phyloP scores from a whole-genome alignment of 64 coral and sea anemone species.

The Montipora cactus region DNA sequence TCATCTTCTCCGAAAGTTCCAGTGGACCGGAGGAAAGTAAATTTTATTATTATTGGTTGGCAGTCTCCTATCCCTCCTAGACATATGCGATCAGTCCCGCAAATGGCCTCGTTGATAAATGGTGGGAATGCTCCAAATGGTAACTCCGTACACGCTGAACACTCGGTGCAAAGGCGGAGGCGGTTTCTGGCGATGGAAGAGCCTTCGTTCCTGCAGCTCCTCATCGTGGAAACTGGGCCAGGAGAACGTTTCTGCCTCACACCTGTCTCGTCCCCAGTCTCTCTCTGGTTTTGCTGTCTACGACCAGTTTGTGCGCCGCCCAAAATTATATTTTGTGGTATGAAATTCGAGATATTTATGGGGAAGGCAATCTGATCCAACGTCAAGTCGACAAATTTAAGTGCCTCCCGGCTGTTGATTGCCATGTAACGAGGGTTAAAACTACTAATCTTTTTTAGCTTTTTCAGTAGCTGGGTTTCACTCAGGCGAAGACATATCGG shows the following conservation, averaged over 20 bases:
- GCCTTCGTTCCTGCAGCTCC: not conserved
- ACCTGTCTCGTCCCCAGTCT: not conserved
- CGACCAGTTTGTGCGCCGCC: not conserved
- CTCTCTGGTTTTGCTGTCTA: not conserved
- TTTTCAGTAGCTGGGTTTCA: slow-evolving; percentile 3
- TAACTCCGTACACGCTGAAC: not conserved
- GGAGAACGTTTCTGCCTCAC: not conserved
- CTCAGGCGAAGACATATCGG: slow-evolving; percentile 27
- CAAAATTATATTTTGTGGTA: not conserved
- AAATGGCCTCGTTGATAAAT: slow-evolving; percentile 51
- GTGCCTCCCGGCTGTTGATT: slow-evolving; percentile 7
- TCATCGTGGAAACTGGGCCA: not conserved
- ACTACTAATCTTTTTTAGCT: slow-evolving; percentile 31
- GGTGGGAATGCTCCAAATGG: not conserved
- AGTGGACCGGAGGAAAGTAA: not conserved
- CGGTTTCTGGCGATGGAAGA: not conserved
- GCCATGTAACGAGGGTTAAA: slow-evolving; percentile 58
- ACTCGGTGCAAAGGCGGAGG: slow-evolving; percentile 31
- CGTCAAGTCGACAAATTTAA: slow-evolving; percentile 22
- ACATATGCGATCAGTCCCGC: not conserved
- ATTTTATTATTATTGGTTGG: not conserved
- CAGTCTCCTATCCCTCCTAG: not conserved
- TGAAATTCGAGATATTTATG: not conserved
- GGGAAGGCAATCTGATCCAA: not conserved
- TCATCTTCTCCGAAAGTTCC: not conserved